Evolutionary conservation across 2,888 invertebrate species (phyloP), one percentile per base, ranked within the genome.

Genomic region (Megaustenia siamemsis): DNA sequence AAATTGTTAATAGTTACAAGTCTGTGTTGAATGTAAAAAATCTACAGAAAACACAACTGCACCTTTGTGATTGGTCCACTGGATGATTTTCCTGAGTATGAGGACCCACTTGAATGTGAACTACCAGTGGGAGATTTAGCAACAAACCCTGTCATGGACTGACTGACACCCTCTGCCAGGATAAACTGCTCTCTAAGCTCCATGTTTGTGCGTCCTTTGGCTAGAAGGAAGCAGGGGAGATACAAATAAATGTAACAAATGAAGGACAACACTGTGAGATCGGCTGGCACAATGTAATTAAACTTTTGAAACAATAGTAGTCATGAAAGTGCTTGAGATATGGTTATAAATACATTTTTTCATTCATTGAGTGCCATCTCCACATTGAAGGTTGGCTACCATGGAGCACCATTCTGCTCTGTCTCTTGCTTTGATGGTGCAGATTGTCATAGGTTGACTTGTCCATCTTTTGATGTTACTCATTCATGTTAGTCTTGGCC

Each of bases 141-240:
- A 95, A 97, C 97, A 96, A 99, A 99, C 93, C 98, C 97, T 93
- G 98, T 97, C 98, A 99, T 99, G 94, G 97, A 97, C 96, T 99
- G 99, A 94, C 98, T 97, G 60, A 93, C 93, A 94, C 99, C 99
- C 94, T 98, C 97, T 93, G 99, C 98, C 96, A 99, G 96, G 95
- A 98, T 98, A 96, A 99, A 99, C 96, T 98, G 98, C 95, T 99
- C 99, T 94, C 99, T 96, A 94, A 99, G 96, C 96, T 99, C 99
- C 95, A 99, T 97, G 96, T 99, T 99, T 95, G 99, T 99, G 95
- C 99, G 97, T 96, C 99, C 99, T 96, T 99, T 98, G 96, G 99
- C 99, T 99, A 95, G 32, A 32, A 63, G 32, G 15, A 32, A 12
- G 28, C 15, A 49, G 12, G 5, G 32, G 18, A 43, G n/a, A 71